A percentile compares a stretch with the other conserved stretches of the same genome.
These are phyloP conservation scores for Amiota communis DNA, from an alignment of 2,888 invertebrate species.

Conservation along the genomic window DNA sequence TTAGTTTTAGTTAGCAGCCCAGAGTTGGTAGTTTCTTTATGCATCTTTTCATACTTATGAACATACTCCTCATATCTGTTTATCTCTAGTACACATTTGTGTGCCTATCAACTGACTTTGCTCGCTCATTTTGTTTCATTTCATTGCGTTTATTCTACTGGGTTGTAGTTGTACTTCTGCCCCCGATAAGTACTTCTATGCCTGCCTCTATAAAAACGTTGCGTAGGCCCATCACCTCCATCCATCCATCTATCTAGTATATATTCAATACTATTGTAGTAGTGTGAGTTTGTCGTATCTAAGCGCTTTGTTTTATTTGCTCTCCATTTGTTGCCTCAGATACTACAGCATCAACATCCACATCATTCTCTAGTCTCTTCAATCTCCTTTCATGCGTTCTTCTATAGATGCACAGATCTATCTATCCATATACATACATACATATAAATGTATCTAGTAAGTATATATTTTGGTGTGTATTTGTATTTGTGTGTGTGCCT, in stretches of 20 bases:
- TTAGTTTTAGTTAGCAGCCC: too few species aligned
- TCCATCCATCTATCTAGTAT: neutral
- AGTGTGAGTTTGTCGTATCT: neutral
- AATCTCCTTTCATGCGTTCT: neutral
- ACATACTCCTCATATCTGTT: too few species aligned
- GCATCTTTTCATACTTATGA: too few species aligned
- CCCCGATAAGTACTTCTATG: slow-evolving; percentile 10
- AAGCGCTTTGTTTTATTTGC: slow-evolving; percentile 26
- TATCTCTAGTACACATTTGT: too few species aligned
- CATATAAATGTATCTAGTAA: neutral
- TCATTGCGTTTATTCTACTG: neutral
- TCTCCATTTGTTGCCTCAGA: slow-evolving; percentile 17
- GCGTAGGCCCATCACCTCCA: slow-evolving; percentile 22
- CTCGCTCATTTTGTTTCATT: too few species aligned
- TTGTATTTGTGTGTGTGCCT: slow-evolving; percentile 43
- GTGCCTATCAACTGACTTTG: too few species aligned
- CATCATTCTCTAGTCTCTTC: neutral
- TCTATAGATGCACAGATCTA: too few species aligned
- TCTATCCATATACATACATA: too few species aligned
- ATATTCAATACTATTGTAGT: neutral
- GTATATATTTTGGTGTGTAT: neutral
- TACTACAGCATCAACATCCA: slow-evolving; percentile 1
- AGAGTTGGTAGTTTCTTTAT: too few species aligned
- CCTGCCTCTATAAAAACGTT: slow-evolving; percentile 15
- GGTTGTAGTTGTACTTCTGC: neutral